Base-by-base conservation (phyloP, 2,797 vertebrate genomes). In the Rhinichthys osculus region DNA sequence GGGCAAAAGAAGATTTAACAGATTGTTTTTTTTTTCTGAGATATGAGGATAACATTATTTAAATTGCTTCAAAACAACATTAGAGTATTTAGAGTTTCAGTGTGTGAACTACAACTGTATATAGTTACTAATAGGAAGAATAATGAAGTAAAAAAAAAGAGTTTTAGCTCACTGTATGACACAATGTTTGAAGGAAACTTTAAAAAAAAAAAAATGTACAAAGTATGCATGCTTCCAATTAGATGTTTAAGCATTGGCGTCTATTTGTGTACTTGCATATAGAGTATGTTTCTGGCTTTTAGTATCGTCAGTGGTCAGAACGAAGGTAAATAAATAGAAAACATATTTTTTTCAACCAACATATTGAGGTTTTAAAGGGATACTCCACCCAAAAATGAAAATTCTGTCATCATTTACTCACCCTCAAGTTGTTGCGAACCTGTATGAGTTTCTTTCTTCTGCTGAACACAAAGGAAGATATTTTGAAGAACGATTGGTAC, bases 1-100 rank as follows among this genome's bases (percentile, higher is more conserved):
- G 88, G 87, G 89, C 93, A 89, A 91, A 84, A 90, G 89, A 90
- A 92, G 91, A 94, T 94, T 93, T 90, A 80, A 82, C 91, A 93
- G 94, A 95, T 95, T 94, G 6, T 35, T 76, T 21, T 35, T 76
- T 64, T 62, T 3, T 7, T 0, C 70, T 33, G 81, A 73, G 69
- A 44, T 74, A 35, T 62, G 27, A 50, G 33, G 64, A 70, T 93
- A 88, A 87, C 42, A 82, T 91, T 89, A 88, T 94, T 91, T 90
- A 83, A 92, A 90, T 35, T 89, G 90, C 92, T 93, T 92, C 91
- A 90, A 91, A 92, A 59, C 4, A 42, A 30, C 44, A 69, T 70
- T 52, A 70, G 19, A 54, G 79, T 50, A 52, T 70, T 79, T 33
- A 21, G 76, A 59, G 52, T 9, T 13, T 11, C 11, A 72, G 50